Evolutionary conservation across 2,888 invertebrate species (phyloP), one percentile per base, ranked within the genome.

Genomic region (Aphidoletes aphidimyza): DNA sequence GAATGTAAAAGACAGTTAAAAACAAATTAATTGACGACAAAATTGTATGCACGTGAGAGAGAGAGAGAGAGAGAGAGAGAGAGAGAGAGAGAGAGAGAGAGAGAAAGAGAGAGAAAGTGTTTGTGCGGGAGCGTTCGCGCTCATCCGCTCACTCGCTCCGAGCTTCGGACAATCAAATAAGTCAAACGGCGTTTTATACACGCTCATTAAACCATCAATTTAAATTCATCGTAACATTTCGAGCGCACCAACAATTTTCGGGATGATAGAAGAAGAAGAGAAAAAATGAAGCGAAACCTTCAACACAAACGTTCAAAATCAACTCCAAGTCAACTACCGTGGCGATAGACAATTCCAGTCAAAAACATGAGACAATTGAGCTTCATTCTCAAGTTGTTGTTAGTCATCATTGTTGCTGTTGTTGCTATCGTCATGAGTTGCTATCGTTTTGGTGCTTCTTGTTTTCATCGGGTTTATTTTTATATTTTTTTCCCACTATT

Each of bases 151-250:
- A n/a, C n/a, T n/a, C n/a, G n/a, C n/a, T n/a, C n/a, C n/a, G n/a
- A n/a, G n/a, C 30, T 69, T 69, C 54, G 47, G 8, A 17, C 17
- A 47, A 47, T 47, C 54, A 14, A n/a, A n/a, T 54, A 69, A 69
- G 30, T 69, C 34, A 30, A 69, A 69, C 14, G 30, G 34, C 69
- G 34, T 69, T 69, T 69, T 69, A 69, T 69, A 69, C 34, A 14
- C 69, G 69, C 34, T 69, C 69, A 69, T 69, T 69, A 69, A 69
- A 69, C 69, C 69, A 69, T 69, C 69, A 69, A 69, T 69, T 69
- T 69, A 69, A 69, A 69, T 69, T 30, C 69, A 34, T 69, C 69
- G 69, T 30, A 69, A 69, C 30, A 30, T 69, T 30, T 11, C n/a
- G 30, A 30, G 14, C 69, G 14, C 14, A 69, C 69, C 69, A 9